Evolutionary conservation across 2,888 invertebrate genomes (phyloP), one percentile per base, ranked within the genome.

Genomic region (Gnatocerus cornutus): DNA sequence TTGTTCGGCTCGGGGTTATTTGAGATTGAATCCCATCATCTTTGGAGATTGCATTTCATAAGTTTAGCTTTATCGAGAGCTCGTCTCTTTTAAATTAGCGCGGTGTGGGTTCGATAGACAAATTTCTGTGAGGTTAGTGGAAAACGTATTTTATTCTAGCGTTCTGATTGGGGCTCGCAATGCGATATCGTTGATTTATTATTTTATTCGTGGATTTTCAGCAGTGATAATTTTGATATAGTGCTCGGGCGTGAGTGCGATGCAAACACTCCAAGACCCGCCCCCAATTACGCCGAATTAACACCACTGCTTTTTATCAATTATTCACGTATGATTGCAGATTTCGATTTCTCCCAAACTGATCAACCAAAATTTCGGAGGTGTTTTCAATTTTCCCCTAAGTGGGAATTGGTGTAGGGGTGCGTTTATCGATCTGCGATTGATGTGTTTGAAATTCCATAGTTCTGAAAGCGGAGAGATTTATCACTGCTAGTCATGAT

Each of bases 1-100:
- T 68, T 39, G 63, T 72, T 73, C 68, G 64, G 75, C 76, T 75
- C 67, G 63, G 71, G 76, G 76, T 71, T 76, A 76, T 77, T 77
- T 75, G 76, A 73, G 76, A 77, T 77, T 77, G 75, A 77, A 77
- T 77, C 74, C 66, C 55, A 70, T 73, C 73, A 74, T 77, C 77
- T 75, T 74, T 74, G 76, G 73, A 76, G 77, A 77, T 77, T 77
- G 76, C 77, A 76, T 74, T 72, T 75, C 73, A 73, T 71, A 74
- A 76, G 73, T 75, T 76, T 74, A 75, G 66, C 73, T 76, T 74
- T 74, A 74, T 75, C 72, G 74, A 73, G 43, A 56, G 71, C 72
- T 76, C 74, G 74, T 75, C 73, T 75, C 74, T 75, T 75, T 76
- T 72, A 73, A 74, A 73, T 73, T 72, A 71, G 63, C 69, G 61